Base-by-base conservation (phyloP, 1,140 invertebrate species). In the Camponotus floridanus region DNA sequence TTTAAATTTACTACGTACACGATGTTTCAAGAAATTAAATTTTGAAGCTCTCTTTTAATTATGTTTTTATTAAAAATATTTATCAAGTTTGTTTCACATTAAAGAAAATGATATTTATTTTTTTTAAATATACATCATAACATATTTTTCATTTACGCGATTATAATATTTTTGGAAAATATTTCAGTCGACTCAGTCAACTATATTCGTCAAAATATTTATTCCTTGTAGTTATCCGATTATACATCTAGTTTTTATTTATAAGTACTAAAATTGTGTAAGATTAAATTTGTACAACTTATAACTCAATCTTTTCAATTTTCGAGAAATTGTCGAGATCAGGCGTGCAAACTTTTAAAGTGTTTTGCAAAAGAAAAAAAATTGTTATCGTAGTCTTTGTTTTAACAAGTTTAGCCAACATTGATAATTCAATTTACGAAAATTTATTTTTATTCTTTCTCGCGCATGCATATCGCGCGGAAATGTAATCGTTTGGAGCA, bases 401-500 rank as follows among this genome's bases (percentile, higher is more conserved):
- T 9, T 76, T 18, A 18, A 26, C 21, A 31, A 26, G 1, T 51
- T 51, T 76, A 15, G 26, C 21, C 21, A 59, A 76, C 8, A 39
- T 59, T 59, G 21, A 42, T 76, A 7, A 55, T 55, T 79, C 21
- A 42, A 55, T 7, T 70, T n/a, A 57, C 5, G 13, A 42, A 70
- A 70, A 70, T 79, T 26, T 51, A 55, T 39, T 39, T 70, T 11
- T 68, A 64, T 18, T 9, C 15, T 7, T 51, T 78, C 1, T 33
- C 39, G n/a, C 21, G 31, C 13, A 13, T 67, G 18, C 1, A 6
- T 39, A 13, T 1, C 21, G 3, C 21, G 3, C 13, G 36, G 15
- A 11, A 78, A 8, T 55, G 39, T 33, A 15, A 11, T 36, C 51
- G 45, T 57, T 79, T 42, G 70, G n/a, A 70, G 76, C 31, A 78